Conservation (phyloP, 2,113 vertebrate species). For the Thunnus maccoyii region DNA sequence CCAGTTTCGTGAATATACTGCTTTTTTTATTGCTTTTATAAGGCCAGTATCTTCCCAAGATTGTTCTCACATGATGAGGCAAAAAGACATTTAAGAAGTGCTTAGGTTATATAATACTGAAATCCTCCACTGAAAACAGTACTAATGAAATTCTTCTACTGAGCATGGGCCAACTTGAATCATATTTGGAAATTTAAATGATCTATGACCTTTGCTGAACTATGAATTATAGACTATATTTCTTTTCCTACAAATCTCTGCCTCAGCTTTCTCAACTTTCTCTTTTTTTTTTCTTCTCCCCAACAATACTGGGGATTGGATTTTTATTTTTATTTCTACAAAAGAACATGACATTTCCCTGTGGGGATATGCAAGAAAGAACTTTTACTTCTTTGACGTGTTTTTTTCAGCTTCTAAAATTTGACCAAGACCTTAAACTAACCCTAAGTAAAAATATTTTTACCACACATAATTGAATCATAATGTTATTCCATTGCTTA, state of each 20-base stretch:
- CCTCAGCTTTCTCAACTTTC: background rate
- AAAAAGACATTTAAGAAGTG: slow-evolving; percentile 36
- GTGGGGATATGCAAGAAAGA: no score
- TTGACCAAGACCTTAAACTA: no score
- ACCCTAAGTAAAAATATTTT: background rate
- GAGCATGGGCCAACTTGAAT: background rate
- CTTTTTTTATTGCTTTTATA: slow-evolving; percentile 22
- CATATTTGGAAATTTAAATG: slow-evolving; percentile 21
- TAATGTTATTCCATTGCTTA: background rate
- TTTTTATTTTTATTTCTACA: no score
- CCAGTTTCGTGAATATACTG: slow-evolving; percentile 20
- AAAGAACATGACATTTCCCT: no score
- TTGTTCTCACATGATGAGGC: slow-evolving; percentile 37
- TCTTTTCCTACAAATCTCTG: background rate
- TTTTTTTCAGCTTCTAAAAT: no score
- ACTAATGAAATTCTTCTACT: background rate
- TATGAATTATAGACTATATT: background rate
- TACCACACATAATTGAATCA: background rate
- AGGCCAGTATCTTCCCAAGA: slow-evolving; percentile 18
- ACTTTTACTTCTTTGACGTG: no score
- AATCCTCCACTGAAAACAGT: slow-evolving; percentile 10
- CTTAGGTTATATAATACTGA: slow-evolving; percentile 32
- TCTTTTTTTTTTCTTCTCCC: background rate
- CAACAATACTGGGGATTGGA: no score
- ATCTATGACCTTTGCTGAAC: slow-evolving; percentile 29